Evolutionary conservation across 2,888 invertebrate genomes (phyloP), one percentile per base, ranked within the genome.

Genomic region (Netelia fuscicornis): DNA sequence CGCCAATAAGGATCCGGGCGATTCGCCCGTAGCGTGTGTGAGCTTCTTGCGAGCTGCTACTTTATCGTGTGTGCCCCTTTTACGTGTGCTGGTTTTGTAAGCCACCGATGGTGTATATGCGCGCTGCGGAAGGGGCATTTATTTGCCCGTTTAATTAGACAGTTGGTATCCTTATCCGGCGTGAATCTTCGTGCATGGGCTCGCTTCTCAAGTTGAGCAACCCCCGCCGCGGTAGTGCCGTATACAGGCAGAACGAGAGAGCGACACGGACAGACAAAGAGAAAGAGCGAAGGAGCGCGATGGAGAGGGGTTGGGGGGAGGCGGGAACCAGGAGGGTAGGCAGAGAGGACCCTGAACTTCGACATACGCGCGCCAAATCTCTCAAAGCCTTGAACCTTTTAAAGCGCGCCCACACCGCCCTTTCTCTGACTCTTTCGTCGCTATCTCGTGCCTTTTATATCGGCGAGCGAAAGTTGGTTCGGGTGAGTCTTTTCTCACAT

Each of bases 81-180:
- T 20, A n/a, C 17, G 65, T 80, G 65, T 67, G 80, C 74, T 23
- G 65, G 58, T 67, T 80, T 70, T 37, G 72, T 58, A 67, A 74
- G 74, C 58, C 23, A 80, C 48, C 67, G 62, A 17, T 20, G 54
- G 82, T 71, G 83, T 80, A 76, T 83, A 62, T 80, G 76, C 83
- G 81, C 70, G 86, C 83, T 80, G 84, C 86, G 87, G 87, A 86
- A 85, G 87, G 86, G 86, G 87, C 87, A 88, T 89, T 89, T 88
- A 88, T 88, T 88, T 89, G 88, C 88, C 84, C 87, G 87, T 89
- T 89, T 89, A 88, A 88, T 88, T 89, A 88, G 87, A 88, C 87
- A 89, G 88, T 87, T 86, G 87, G 86, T 87, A 86, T 87, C 85
- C 87, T 87, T 89, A 88, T 88, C 88, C 84, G 75, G 82, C 87